phyloP scores from a whole-genome alignment of 1,140 invertebrate genomes.

The Chrysomallon squamiferum region DNA sequence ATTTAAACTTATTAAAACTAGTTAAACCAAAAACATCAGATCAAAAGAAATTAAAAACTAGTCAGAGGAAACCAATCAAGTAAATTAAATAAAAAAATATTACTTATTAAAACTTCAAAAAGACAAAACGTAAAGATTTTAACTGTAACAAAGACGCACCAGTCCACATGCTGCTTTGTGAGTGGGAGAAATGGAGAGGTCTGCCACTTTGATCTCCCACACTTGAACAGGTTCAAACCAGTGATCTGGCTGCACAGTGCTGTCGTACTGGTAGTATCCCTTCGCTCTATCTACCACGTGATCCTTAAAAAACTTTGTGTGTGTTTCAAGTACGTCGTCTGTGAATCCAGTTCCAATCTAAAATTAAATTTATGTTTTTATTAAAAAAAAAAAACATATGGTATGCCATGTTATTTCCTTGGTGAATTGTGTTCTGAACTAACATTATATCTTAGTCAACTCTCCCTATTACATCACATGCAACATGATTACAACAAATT shows the following conservation, averaged over 20 bases:
- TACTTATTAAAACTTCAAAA: not conserved
- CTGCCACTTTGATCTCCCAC: conserved; percentile 99
- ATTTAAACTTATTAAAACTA: conserved; percentile 7
- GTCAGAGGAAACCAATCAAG: not conserved
- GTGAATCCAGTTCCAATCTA: conserved; percentile 97
- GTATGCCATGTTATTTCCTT: no score
- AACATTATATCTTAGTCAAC: no score
- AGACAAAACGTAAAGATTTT: not conserved
- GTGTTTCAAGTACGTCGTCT: conserved; percentile 85
- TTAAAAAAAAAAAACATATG: no score
- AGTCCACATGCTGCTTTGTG: conserved; percentile 90
- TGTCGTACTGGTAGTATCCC: conserved; percentile 83
- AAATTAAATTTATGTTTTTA: conserved; percentile 22
- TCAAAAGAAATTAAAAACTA: not conserved
- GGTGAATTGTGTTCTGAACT: no score
- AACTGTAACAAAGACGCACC: no score
- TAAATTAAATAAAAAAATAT: not conserved
- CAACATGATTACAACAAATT: no score
- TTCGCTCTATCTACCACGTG: conserved; percentile 78
- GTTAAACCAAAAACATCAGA: not conserved
- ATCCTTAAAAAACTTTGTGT: conserved; percentile 79
- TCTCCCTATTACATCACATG: no score
- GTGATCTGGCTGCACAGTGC: conserved; percentile 82
- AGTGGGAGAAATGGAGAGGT: conserved; percentile 94
- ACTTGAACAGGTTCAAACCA: conserved; percentile 95